Evolutionary conservation across 2,888 invertebrate genomes (phyloP), one percentile per base, ranked within the genome.

Genomic region (Fissipunctia ypsillon): DNA sequence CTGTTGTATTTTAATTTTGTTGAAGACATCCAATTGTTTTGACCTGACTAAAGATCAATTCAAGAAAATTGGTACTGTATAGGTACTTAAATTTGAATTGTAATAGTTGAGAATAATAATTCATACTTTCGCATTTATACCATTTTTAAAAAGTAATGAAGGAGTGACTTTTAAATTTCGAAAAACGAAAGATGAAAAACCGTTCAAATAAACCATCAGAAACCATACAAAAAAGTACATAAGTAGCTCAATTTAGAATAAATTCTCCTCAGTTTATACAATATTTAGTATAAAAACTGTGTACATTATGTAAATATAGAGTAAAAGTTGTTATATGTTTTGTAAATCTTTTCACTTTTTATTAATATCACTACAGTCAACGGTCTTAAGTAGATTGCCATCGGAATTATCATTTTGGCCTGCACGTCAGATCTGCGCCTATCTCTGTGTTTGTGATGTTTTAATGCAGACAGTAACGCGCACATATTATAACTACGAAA

Each of bases 311-410:
- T 88, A 84, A 78, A 81, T 80, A 84, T 85, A 73, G 80, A 83
- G 86, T 88, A 88, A 87, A 88, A 87, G 84, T 88, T 88, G 85
- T 88, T 89, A 84, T 86, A 78, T 87, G 79, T 86, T 88, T 87
- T 87, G 86, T 90, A 90, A 87, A 85, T 88, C 83, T 87, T 87
- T 89, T 85, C 54, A 84, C 85, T 87, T 68, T 68, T 61, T 41
- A 60, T 31, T 0, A 25, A 54, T 77, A 76, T 68, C 16, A 0
- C 38, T 38, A n/a, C n/a, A n/a, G n/a, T n/a, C n/a, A n/a, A n/a
- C n/a, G n/a, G n/a, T n/a, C n/a, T n/a, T n/a, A n/a, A n/a, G n/a
- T n/a, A n/a, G n/a, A n/a, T n/a, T n/a, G n/a, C n/a, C n/a, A n/a
- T n/a, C n/a, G n/a, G n/a, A n/a, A n/a, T n/a, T n/a, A n/a, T n/a